Base-by-base conservation (phyloP, 2,888 invertebrate species). In the Dione juno region DNA sequence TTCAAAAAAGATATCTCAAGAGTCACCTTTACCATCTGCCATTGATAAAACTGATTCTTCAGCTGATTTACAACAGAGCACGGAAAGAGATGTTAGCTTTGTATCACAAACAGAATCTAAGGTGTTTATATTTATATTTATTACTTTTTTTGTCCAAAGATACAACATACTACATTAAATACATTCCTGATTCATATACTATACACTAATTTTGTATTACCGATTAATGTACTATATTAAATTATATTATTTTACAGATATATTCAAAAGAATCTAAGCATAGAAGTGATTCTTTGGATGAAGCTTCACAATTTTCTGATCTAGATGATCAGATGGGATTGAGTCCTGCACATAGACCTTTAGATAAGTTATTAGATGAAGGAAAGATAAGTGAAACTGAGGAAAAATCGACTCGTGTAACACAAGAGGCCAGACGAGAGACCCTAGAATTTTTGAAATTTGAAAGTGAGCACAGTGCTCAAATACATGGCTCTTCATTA, bases 101-200 rank as follows among this genome's bases (percentile, higher is more conserved):
- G 80, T 93, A 45, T 93, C 93, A 6, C 93, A 93, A 80, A 92
- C 93, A 66, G 93, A 93, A 80, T 93, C 93, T 16, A 93, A 92
- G 87, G 93, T 92, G 82, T 1, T 45, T 48, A 48, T 50, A 50
- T 41, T 16, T 37, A 54, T 3, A 5, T 37, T 37, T 16, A 37
- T 35, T 37, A 37, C 10, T 11, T 37, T n/a, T 35, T 37, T 50
- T 35, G n/a, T n/a, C n/a, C n/a, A n/a, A n/a, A n/a, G n/a, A n/a
- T n/a, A n/a, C n/a, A n/a, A n/a, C n/a, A n/a, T n/a, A n/a, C n/a
- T n/a, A n/a, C n/a, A n/a, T n/a, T n/a, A n/a, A n/a, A n/a, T n/a
- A n/a, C n/a, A n/a, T n/a, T n/a, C n/a, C n/a, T n/a, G n/a, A n/a
- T n/a, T n/a, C n/a, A n/a, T n/a, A n/a, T n/a, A n/a, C n/a, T n/a